phyloP scores from a whole-genome alignment of 2,888 invertebrate species.

The Bellardia bayeri region DNA sequence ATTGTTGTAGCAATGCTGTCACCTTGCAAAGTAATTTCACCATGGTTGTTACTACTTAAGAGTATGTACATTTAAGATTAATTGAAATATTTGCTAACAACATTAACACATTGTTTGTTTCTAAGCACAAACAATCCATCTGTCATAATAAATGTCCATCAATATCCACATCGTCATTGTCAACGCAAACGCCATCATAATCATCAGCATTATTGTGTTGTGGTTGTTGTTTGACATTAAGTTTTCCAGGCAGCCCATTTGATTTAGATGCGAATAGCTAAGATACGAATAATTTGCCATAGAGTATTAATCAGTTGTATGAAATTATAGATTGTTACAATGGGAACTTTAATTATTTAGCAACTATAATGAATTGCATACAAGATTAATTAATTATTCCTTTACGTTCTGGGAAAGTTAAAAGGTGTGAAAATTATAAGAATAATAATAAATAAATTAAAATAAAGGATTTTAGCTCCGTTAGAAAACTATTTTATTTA shows the following conservation, averaged over 20 bases:
- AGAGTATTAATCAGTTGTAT: background rate
- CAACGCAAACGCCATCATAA: background rate
- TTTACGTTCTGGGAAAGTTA: background rate
- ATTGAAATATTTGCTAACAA: background rate
- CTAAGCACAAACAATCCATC: conserved; percentile 12
- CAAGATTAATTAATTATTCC: conserved; percentile 1
- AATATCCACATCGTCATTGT: background rate
- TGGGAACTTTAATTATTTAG: conserved; percentile 29
- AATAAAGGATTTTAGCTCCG: no score
- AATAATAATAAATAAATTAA: no score
- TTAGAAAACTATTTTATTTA: no score
- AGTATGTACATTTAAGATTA: background rate
- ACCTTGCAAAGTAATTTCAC: no score
- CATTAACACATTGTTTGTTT: background rate
- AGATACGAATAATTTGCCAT: conserved; percentile 1
- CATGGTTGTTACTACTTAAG: background rate
- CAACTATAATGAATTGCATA: background rate
- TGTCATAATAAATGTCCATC: conserved; percentile 53
- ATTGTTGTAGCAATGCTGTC: no score
- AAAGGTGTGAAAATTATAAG: background rate
- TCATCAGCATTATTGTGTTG: background rate
- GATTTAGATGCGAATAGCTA: background rate
- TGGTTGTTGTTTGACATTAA: background rate
- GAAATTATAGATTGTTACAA: background rate
- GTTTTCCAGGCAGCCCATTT: conserved; percentile 13